These are phyloP conservation scores for Anhinga rufa DNA, from an alignment of 2,113 vertebrate genomes.

Conservation along the genomic window DNA sequence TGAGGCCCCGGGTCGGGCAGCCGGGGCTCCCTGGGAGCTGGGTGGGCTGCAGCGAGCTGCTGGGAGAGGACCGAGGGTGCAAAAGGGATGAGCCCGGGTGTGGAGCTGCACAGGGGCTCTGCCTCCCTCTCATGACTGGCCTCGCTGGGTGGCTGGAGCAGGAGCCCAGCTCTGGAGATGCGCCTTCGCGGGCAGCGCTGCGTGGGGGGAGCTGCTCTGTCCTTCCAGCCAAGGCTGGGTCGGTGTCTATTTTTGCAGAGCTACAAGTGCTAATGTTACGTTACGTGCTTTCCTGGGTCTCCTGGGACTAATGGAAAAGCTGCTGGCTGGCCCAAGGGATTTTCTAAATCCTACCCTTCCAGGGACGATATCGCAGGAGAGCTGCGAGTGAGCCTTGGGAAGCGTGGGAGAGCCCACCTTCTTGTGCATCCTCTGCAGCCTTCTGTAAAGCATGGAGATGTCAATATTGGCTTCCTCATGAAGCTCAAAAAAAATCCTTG, in stretches of 20 bases:
- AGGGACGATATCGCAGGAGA: fast-evolving
- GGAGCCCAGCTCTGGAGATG: neutral
- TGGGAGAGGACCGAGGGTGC: neutral
- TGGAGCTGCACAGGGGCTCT: neutral
- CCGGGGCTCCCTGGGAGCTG: neutral
- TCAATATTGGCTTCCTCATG: neutral
- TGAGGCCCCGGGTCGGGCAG: fast-evolving
- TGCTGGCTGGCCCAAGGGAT: neutral
- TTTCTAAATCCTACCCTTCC: neutral
- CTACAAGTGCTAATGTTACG: neutral
- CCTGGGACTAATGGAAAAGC: neutral
- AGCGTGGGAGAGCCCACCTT: neutral
- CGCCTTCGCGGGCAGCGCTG: fast-evolving
- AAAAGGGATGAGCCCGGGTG: neutral
- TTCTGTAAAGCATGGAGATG: neutral
- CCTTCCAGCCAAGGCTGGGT: neutral
- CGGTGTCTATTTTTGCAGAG: neutral
- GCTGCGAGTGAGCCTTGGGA: neutral
- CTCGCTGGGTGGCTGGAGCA: neutral
- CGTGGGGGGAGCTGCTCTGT: neutral
- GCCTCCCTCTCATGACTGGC: neutral
- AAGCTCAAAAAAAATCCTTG: neutral
- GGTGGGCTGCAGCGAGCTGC: neutral
- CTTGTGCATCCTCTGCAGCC: neutral
- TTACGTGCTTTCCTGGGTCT: neutral